Evolutionary conservation across 2,797 vertebrate species (phyloP), one percentile per base, ranked within the genome.

Genomic region (Poeciliopsis paucimaculata): DNA sequence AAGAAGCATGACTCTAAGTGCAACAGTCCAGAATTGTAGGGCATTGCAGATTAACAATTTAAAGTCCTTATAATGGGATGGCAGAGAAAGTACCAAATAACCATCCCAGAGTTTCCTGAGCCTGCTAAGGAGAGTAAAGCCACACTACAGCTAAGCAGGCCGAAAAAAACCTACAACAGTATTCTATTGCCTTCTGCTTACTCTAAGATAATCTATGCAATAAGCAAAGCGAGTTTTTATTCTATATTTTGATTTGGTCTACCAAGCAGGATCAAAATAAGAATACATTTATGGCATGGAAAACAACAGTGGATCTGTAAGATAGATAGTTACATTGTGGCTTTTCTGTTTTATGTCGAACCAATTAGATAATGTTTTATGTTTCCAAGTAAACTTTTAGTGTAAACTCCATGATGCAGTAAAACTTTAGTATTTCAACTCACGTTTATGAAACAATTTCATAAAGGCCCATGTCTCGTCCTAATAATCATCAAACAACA

Each of bases 11-110:
- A 82, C 82, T 84, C 39, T 49, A 43, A 82, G 81, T 39, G 6
- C 83, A 86, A 51, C 62, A 84, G 79, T 80, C 79, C 83, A 75
- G 75, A 79, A 83, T 36, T 68, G 57, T 6, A 34, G 13, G 68
- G 13, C 41, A 45, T 4, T 70, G 39, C 66, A 43, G 11, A 41
- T 70, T 36, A 64, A 34, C 64, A 10, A 46, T 28, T 28, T 45
- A 12, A 46, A 28, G 13, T 71, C 15, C n/a, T 18, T 15, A 45
- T 39, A 71, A 28, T 28, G 26, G 13, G 43, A 71, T 46, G 41
- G 2, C 26, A 45, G 68, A 71, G 39, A 41, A 70, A 41, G 66
- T 26, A 70, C 2, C 23, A 26, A 41, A 41, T 41, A 26, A 43
- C 39, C 36, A 41, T 1, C 10, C 64, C 34, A 68, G 34, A 66